phyloP scores from a whole-genome alignment of 2,888 invertebrate genomes.

The Noctua janthina region DNA sequence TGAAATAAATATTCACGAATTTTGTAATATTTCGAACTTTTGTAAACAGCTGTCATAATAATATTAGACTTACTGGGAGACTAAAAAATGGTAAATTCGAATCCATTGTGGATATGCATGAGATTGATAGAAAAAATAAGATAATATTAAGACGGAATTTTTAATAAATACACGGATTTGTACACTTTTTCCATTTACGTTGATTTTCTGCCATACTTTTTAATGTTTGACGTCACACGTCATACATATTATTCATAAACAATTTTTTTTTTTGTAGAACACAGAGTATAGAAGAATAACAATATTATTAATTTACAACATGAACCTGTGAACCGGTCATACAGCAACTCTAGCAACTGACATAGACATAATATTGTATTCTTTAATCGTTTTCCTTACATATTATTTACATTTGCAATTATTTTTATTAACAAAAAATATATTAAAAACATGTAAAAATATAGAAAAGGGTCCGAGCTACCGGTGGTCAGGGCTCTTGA shows the following conservation, averaged over 20 bases:
- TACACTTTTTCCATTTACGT: slow-evolving; percentile 7
- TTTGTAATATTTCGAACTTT: neutral
- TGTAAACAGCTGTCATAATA: slow-evolving; percentile 31
- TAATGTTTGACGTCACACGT: neutral
- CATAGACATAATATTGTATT: too few species aligned
- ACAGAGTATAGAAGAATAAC: neutral
- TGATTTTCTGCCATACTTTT: slow-evolving; percentile 5
- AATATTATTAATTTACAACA: too few species aligned
- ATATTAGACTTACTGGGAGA: slow-evolving; percentile 81
- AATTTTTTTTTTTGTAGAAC: neutral
- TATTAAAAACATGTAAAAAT: too few species aligned
- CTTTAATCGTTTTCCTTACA: too few species aligned
- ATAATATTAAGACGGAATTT: slow-evolving; percentile 5
- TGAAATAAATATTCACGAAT: slow-evolving; percentile 60
- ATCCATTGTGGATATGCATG: slow-evolving; percentile 76
- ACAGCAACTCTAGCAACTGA: too few species aligned
- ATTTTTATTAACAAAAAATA: too few species aligned
- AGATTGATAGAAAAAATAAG: neutral
- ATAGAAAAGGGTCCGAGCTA: too few species aligned
- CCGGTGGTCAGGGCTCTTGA: too few species aligned
- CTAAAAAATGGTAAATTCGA: slow-evolving; percentile 83
- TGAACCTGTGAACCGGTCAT: too few species aligned
- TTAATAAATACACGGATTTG: slow-evolving; percentile 12
- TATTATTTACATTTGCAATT: too few species aligned
- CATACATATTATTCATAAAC: neutral